Evolutionary conservation across 2,113 vertebrate genomes (phyloP).

Genomic region (Proteles cristata): DNA sequence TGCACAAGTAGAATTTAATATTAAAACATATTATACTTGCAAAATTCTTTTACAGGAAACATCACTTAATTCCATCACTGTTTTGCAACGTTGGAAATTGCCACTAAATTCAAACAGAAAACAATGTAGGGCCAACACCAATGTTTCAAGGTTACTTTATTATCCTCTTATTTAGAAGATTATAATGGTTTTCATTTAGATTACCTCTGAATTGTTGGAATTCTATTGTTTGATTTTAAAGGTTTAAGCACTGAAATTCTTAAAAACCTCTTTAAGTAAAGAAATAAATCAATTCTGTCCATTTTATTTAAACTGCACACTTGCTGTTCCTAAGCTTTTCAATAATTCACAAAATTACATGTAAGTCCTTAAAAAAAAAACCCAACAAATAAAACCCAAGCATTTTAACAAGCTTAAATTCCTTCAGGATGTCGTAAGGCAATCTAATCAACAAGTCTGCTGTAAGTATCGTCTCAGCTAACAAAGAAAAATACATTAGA

Average conservation of each 20-base stretch:
- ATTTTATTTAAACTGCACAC: conserved; percentile 20
- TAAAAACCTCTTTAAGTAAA: not conserved
- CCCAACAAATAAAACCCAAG: not conserved
- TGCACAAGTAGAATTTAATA: conserved; percentile 60
- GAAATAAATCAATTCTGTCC: conserved; percentile 10
- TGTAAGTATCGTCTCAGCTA: conserved; percentile 24
- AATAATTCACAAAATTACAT: conserved; percentile 32
- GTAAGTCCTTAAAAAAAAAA: not conserved
- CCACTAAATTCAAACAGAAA: conserved; percentile 57
- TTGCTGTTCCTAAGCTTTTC: conserved; percentile 1
- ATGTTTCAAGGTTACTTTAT: conserved; percentile 23
- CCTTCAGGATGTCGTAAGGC: not conserved
- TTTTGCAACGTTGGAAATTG: conserved; percentile 4
- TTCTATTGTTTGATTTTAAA: conserved; percentile 28
- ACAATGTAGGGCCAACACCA: not conserved
- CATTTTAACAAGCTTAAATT: conserved; percentile 12
- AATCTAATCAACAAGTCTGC: conserved; percentile 50
- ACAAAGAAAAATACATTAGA: not conserved
- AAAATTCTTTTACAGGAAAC: conserved; percentile 45
- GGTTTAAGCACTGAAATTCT: not conserved
- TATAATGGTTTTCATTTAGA: conserved; percentile 20
- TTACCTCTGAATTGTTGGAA: not conserved
- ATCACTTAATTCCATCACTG: conserved; percentile 58
- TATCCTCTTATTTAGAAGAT: conserved; percentile 2
- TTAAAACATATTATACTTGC: conserved; percentile 41